A percentile compares a stretch with the other conserved stretches of the same genome.
These are phyloP conservation scores for Notothenia coriiceps DNA, from an alignment of 2,113 vertebrate genomes.

Conservation along the genomic window DNA sequence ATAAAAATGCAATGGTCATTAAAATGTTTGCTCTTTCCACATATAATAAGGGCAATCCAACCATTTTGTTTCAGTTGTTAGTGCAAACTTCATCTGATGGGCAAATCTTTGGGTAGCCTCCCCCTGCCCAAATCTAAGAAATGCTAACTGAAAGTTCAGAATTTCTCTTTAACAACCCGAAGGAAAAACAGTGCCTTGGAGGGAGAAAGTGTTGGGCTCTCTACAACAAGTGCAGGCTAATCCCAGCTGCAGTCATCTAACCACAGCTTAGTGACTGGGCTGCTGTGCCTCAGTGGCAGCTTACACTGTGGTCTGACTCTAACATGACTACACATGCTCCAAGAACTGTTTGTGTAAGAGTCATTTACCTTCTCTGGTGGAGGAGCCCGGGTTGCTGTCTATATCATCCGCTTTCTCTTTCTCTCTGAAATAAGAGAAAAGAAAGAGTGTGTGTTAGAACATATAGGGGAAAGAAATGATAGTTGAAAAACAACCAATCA, in stretches of 20 bases:
- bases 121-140: not conserved
- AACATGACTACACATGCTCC: slow-evolving; percentile 22
- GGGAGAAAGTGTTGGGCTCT: slow-evolving; percentile 45
- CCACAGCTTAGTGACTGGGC: slow-evolving; percentile 38
- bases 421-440: slow-evolving; percentile 71
- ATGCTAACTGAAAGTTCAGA: not conserved
- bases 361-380: slow-evolving; percentile 80
- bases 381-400: slow-evolving; percentile 69
- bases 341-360: slow-evolving; percentile 2
- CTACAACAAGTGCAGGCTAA: slow-evolving; percentile 52
- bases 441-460: slow-evolving; percentile 1
- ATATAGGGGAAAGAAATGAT: not conserved
- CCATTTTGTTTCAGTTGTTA: not conserved
- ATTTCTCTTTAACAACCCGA: not conserved
- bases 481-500: not conserved
- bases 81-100: not conserved
- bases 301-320: slow-evolving; percentile 14
- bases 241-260: slow-evolving; percentile 47
- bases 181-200: not conserved
- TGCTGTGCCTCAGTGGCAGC: slow-evolving; percentile 33
- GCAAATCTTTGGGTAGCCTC: too few species aligned
- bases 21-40: not conserved
- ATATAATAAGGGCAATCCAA: not conserved
- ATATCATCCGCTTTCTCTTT: slow-evolving; percentile 79
- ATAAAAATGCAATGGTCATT: not conserved